Percentiles rank a stretch among this genome's conserved stretches.
These are phyloP conservation scores for Anoplius nigerrimus DNA, from an alignment of 2,888 invertebrate genomes.

Conservation along the genomic window DNA sequence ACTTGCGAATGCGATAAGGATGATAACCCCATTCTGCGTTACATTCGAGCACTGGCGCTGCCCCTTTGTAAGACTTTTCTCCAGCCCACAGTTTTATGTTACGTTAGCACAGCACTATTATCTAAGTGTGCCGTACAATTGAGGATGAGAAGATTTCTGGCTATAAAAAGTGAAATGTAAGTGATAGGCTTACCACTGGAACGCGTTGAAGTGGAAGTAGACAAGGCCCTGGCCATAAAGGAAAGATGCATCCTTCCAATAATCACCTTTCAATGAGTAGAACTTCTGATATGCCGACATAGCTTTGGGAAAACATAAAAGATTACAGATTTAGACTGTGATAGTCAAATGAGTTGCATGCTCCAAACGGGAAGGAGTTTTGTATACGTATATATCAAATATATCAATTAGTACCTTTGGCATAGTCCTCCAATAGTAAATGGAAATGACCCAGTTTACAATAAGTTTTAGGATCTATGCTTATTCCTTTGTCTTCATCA, in stretches of 20 bases:
- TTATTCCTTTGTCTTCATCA: constrained; percentile 80
- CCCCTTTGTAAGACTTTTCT: no score
- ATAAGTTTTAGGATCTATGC: constrained; percentile 92
- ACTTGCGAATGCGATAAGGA: no score
- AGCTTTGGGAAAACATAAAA: constrained; percentile 79
- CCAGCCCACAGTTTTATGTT: no score
- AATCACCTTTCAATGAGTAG: constrained; percentile 85
- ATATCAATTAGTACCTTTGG: constrained; percentile 84
- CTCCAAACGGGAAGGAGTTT: background rate
- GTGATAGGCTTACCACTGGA: constrained; percentile 89
- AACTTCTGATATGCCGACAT: constrained; percentile 98
- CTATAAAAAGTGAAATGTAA: background rate
- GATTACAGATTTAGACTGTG: background rate
- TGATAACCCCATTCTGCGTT: no score
- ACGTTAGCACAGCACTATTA: no score
- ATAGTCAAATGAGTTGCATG: no score
- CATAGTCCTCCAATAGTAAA: constrained; percentile 92
- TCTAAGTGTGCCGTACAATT: no score
- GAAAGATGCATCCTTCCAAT: constrained; percentile 93
- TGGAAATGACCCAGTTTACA: constrained; percentile 97
- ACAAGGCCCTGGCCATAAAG: constrained; percentile 96
- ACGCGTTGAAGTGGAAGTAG: constrained; percentile 97
- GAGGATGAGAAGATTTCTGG: no score
- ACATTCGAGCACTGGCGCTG: no score
- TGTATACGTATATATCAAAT: background rate